Percentiles rank a stretch among this genome's conserved stretches.
Conservation (phyloP, 2,113 vertebrate species). For the Collichthys lucidus region DNA sequence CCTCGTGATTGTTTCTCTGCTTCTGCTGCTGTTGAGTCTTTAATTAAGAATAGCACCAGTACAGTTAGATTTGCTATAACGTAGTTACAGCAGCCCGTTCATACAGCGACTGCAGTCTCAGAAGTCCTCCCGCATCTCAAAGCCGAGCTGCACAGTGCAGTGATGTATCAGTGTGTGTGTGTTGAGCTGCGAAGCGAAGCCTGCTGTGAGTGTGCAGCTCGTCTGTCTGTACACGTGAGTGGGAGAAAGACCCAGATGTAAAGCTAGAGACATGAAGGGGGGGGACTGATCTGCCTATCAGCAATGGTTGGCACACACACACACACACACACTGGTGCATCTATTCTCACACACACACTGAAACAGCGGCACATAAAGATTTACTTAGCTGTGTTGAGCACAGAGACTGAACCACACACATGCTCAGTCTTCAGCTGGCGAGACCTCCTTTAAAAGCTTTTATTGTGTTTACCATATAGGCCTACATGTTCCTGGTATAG, state of each 20-base stretch:
- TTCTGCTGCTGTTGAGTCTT: background rate
- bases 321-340: slow-evolving; percentile 24
- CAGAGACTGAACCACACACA: slow-evolving; percentile 34
- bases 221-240: slow-evolving; percentile 82
- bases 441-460: slow-evolving; percentile 37
- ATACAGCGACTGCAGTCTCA: slow-evolving; percentile 44
- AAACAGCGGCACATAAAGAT: slow-evolving; percentile 52
- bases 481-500: slow-evolving; percentile 35
- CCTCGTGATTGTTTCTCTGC: background rate
- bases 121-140: slow-evolving; percentile 39
- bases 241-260: slow-evolving; percentile 80
- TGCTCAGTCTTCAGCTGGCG: slow-evolving; percentile 11
- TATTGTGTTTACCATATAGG: slow-evolving; percentile 52
- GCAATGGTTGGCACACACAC: slow-evolving; percentile 48
- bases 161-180: slow-evolving; percentile 43
- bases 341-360: slow-evolving; percentile 43
- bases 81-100: slow-evolving; percentile 26
- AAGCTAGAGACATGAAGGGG: slow-evolving; percentile 62
- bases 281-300: slow-evolving; percentile 74
- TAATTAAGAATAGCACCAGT: background rate
- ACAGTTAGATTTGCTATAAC: background rate
- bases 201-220: slow-evolving; percentile 74
- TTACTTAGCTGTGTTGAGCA: slow-evolving; percentile 52
- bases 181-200: slow-evolving; percentile 65
- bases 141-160: slow-evolving; percentile 49